Evolutionary conservation across 2,797 vertebrate species (phyloP).

Genomic region (Sphenodon punctatus): DNA sequence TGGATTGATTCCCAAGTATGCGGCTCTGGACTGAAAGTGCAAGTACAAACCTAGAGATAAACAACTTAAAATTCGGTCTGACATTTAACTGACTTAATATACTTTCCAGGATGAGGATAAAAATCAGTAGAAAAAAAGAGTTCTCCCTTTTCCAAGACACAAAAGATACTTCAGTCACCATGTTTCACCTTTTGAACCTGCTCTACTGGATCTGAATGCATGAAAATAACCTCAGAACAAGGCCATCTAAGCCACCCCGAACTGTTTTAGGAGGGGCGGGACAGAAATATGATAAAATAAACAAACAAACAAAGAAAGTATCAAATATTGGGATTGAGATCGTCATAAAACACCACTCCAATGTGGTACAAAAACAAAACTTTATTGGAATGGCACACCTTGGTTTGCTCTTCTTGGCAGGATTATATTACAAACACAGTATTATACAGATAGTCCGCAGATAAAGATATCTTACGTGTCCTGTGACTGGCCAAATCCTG

Average conservation of each 20-base stretch:
- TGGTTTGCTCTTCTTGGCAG: too few species aligned
- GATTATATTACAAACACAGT: too few species aligned
- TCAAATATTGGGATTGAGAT: too few species aligned
- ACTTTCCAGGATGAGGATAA: background rate
- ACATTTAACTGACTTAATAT: background rate
- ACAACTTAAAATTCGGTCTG: background rate
- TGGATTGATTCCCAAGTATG: background rate
- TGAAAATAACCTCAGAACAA: constrained; percentile 22
- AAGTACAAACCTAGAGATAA: background rate
- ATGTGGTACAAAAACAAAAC: too few species aligned
- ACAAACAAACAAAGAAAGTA: background rate
- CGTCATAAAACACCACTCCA: too few species aligned
- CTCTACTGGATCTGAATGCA: background rate
- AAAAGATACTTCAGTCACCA: background rate
- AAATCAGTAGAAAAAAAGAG: background rate
- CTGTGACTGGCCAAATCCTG: too few species aligned
- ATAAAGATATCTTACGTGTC: too few species aligned
- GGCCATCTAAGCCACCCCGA: too few species aligned
- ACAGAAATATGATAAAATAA: constrained; percentile 2
- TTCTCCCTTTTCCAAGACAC: background rate
- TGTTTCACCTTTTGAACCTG: background rate
- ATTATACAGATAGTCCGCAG: too few species aligned
- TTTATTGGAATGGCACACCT: too few species aligned
- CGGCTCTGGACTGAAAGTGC: background rate
- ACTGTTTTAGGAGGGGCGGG: background rate